These are phyloP conservation scores for Pemphredon lugubris DNA, from an alignment of 2,888 invertebrate genomes.

Conservation along the genomic window DNA sequence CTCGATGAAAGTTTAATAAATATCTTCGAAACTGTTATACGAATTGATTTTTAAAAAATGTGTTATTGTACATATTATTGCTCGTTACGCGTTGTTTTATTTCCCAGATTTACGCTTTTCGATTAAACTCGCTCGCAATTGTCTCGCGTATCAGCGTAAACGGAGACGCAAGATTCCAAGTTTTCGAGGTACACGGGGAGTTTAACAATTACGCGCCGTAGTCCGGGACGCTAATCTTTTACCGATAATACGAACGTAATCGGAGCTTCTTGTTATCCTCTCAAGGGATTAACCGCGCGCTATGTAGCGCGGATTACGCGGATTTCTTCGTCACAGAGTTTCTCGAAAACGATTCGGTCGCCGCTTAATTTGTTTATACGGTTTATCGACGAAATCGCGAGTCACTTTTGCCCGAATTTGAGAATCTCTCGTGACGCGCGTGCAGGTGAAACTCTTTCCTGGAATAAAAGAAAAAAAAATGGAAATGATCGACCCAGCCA, in stretches of 20 bases:
- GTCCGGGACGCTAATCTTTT: slow-evolving; percentile 21
- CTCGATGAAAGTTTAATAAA: too few species aligned
- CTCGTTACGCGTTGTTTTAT: too few species aligned
- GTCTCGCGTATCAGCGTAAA: too few species aligned
- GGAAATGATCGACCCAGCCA: too few species aligned
- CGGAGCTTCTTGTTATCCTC: slow-evolving; percentile 30
- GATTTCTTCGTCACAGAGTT: slow-evolving; percentile 29
- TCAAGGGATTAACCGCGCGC: slow-evolving; percentile 33
- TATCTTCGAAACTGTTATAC: too few species aligned
- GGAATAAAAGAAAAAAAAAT: too few species aligned
- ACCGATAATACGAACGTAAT: slow-evolving; percentile 41
- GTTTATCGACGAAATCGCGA: slow-evolving; percentile 1
- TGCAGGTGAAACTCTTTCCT: not conserved
- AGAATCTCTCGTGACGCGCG: not conserved
- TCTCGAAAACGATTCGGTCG: not conserved
- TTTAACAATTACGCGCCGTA: not conserved
- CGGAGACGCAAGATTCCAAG: too few species aligned
- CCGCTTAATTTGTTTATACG: not conserved
- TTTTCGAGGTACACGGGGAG: not conserved
- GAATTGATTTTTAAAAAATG: too few species aligned
- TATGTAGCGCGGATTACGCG: slow-evolving; percentile 46
- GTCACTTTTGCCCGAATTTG: not conserved
- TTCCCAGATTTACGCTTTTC: too few species aligned
- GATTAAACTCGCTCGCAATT: too few species aligned
- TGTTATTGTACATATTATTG: too few species aligned